A percentile compares a stretch with the other conserved stretches of the same genome.
These are phyloP conservation scores for Galerucella nymphaeae DNA, from an alignment of 2,888 invertebrate genomes.

Conservation along the genomic window DNA sequence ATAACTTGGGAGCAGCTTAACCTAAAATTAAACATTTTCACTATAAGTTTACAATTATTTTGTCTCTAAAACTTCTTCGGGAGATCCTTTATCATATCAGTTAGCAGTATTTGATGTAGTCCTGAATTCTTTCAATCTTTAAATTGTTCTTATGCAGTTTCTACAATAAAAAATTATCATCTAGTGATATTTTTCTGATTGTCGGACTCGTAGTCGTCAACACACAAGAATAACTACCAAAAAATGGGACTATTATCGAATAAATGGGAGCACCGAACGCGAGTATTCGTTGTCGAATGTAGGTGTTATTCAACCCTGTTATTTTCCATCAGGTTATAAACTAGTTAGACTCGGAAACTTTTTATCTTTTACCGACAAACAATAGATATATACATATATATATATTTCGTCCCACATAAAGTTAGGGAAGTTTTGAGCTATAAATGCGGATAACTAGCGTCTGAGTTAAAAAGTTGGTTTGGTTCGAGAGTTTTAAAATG, in stretches of 20 bases:
- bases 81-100: too few species aligned
- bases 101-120: too few species aligned
- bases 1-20: too few species aligned
- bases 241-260: slow-evolving; percentile 15
- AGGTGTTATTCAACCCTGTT: slow-evolving; percentile 45
- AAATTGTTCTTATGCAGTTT: too few species aligned
- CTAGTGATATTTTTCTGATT: not conserved
- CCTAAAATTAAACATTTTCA: too few species aligned
- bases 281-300: slow-evolving; percentile 27
- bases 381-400: slow-evolving; percentile 17
- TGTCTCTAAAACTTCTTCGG: too few species aligned
- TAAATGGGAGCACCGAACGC: slow-evolving; percentile 15
- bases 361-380: slow-evolving; percentile 40
- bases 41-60: too few species aligned
- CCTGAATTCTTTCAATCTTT: too few species aligned
- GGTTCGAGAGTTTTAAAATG: slow-evolving; percentile 31
- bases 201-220: slow-evolving; percentile 11
- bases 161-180: not conserved
- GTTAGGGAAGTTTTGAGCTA: slow-evolving; percentile 41
- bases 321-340: slow-evolving; percentile 41
- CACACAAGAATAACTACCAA: slow-evolving; percentile 17
- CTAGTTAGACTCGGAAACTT: slow-evolving; percentile 40
- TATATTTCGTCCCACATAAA: slow-evolving; percentile 48
- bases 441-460: slow-evolving; percentile 47
- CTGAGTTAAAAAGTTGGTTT: slow-evolving; percentile 47